Evolutionary conservation across 2,113 vertebrate genomes (phyloP).

Genomic region (Ursus arctos): DNA sequence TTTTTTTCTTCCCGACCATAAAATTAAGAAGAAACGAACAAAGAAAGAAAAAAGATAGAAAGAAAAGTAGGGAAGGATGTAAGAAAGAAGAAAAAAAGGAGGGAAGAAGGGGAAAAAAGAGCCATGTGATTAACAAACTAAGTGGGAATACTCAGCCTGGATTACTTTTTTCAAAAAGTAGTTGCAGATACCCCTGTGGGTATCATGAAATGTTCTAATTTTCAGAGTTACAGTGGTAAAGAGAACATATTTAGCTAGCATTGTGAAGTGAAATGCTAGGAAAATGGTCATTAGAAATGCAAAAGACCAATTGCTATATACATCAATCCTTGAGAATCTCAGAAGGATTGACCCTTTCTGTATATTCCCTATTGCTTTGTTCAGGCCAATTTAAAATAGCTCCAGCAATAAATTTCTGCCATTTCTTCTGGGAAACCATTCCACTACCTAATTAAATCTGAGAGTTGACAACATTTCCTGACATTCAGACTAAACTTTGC

Average conservation of each 20-base stretch:
- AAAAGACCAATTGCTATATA: conserved; percentile 48
- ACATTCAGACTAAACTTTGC: conserved; percentile 75
- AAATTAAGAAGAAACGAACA: not conserved
- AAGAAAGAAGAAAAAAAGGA: not conserved
- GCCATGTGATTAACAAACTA: not conserved
- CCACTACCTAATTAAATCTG: conserved; percentile 76
- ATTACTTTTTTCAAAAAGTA: conserved; percentile 4
- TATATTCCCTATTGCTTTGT: conserved; percentile 59
- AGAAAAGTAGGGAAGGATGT: not conserved
- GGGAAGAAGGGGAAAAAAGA: not conserved
- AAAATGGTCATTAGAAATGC: conserved; percentile 65
- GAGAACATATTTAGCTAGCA: conserved; percentile 18
- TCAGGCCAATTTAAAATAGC: conserved; percentile 72
- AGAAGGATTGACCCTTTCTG: conserved; percentile 43
- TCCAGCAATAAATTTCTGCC: conserved; percentile 74
- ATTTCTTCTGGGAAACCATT: conserved; percentile 79
- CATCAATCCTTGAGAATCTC: conserved; percentile 52
- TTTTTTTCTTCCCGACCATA: not conserved
- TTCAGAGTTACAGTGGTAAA: conserved; percentile 32
- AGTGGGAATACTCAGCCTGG: conserved; percentile 3
- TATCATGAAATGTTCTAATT: conserved; percentile 34
- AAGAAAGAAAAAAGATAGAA: not conserved
- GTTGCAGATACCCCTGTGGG: not conserved
- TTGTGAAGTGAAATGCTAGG: conserved; percentile 46
- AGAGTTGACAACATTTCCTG: conserved; percentile 76